Evolutionary conservation across 2,888 invertebrate species (phyloP).

Genomic region (Phrixothrix hirtus): DNA sequence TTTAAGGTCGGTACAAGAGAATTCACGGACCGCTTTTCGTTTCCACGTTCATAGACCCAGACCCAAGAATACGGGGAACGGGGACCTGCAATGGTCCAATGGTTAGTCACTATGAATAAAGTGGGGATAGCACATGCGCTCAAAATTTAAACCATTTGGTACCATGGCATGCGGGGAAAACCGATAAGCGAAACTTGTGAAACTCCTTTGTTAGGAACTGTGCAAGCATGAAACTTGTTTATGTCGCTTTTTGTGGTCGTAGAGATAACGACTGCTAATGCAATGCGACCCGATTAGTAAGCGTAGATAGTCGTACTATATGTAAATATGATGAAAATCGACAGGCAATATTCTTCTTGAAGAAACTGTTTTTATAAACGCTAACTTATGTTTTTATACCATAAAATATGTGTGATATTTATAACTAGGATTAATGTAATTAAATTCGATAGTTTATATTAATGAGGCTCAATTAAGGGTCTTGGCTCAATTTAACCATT

Average conservation of each 20-base stretch:
- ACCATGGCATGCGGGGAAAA: constrained; percentile 26
- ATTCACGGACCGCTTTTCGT: constrained; percentile 19
- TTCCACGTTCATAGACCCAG: constrained; percentile 21
- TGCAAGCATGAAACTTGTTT: constrained; percentile 27
- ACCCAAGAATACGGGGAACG: constrained; percentile 15
- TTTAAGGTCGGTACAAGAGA: constrained; percentile 21
- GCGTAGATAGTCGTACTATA: constrained; percentile 1
- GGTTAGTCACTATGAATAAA: constrained; percentile 21
- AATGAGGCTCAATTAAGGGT: too few relatives aligned
- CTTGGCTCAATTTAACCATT: too few relatives aligned
- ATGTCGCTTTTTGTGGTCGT: constrained; percentile 20
- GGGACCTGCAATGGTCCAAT: constrained; percentile 23
- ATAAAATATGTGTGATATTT: too few relatives aligned
- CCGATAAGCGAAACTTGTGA: constrained; percentile 30
- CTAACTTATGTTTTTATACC: too few relatives aligned
- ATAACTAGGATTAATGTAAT: too few relatives aligned
- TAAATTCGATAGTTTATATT: too few relatives aligned
- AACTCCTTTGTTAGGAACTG: constrained; percentile 25
- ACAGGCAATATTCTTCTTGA: neutral
- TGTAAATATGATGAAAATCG: constrained; percentile 2
- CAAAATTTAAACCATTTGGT: constrained; percentile 28
- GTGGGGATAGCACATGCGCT: constrained; percentile 29
- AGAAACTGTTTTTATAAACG: neutral
- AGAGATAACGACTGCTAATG: constrained; percentile 19
- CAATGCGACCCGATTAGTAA: constrained; percentile 15